Percentiles rank a stretch among this genome's conserved stretches.
These are phyloP conservation scores for Ceyx cyanopectus DNA, from an alignment of 2,113 vertebrate genomes.

Conservation along the genomic window DNA sequence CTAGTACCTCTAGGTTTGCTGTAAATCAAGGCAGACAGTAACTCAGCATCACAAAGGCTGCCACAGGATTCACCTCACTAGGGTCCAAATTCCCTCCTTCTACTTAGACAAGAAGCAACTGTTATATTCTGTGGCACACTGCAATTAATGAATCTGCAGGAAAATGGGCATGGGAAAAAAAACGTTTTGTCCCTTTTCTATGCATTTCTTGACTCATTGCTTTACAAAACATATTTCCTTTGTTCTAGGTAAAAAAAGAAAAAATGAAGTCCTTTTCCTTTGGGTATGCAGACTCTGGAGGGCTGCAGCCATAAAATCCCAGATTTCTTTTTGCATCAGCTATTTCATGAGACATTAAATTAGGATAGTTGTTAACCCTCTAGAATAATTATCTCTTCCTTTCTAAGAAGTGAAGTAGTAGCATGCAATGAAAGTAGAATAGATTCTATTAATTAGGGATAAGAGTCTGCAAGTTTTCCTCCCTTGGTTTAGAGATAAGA, in stretches of 20 bases:
- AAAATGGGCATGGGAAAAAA: not conserved
- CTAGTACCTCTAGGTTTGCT: not conserved
- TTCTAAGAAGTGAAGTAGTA: constrained; percentile 66
- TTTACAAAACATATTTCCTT: not conserved
- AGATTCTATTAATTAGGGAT: constrained; percentile 71
- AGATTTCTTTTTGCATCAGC: constrained; percentile 11
- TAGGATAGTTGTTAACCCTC: constrained; percentile 61
- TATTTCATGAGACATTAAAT: constrained; percentile 67
- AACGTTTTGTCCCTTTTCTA: not conserved
- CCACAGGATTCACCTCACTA: not conserved
- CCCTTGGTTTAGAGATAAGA: not conserved
- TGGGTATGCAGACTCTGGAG: not conserved
- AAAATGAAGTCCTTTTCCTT: not conserved
- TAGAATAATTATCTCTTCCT: constrained; percentile 64
- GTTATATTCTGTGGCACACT: not conserved
- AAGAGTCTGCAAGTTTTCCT: constrained; percentile 24
- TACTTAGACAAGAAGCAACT: not conserved
- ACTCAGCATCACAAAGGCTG: not conserved
- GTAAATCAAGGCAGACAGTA: not conserved
- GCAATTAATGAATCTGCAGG: not conserved
- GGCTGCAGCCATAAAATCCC: not conserved
- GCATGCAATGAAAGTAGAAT: constrained; percentile 61
- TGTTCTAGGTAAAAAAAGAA: not conserved
- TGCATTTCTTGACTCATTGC: not conserved
- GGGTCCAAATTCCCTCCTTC: not conserved